These are phyloP conservation scores for Autographa gamma DNA, from an alignment of 2,888 invertebrate species.

Conservation along the genomic window DNA sequence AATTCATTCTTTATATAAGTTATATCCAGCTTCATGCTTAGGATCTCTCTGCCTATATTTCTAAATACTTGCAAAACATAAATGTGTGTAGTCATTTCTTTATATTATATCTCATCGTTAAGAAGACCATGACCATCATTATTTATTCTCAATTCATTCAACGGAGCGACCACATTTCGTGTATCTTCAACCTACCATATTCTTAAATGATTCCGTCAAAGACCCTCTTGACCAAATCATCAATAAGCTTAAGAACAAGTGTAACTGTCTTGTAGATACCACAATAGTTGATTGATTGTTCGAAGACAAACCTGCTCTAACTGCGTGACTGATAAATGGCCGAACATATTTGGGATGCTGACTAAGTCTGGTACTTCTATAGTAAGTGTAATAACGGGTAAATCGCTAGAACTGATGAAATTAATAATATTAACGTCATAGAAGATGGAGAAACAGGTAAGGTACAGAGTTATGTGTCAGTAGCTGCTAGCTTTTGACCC, in stretches of 20 bases:
- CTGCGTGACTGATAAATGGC: conserved; percentile 42
- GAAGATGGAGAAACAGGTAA: neutral
- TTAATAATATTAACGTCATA: neutral
- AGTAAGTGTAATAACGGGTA: conserved; percentile 21
- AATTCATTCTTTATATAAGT: neutral
- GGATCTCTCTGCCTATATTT: too few species aligned
- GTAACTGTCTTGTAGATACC: conserved; percentile 45
- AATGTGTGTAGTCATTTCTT: neutral
- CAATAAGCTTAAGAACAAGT: conserved; percentile 48
- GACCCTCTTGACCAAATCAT: conserved; percentile 19
- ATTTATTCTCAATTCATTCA: neutral
- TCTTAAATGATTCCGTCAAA: conserved; percentile 34
- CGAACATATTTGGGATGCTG: conserved; percentile 40
- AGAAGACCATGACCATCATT: neutral
- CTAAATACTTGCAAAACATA: neutral
- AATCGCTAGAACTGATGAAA: neutral
- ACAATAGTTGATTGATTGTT: conserved; percentile 56
- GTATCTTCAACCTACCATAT: conserved; percentile 8
- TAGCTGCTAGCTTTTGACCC: too few species aligned
- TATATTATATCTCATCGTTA: neutral
- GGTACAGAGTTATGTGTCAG: neutral
- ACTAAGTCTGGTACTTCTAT: conserved; percentile 27
- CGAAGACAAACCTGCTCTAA: conserved; percentile 32
- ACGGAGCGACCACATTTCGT: neutral
- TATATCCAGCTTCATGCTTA: neutral